These are phyloP conservation scores for Tortrix viridana DNA, from an alignment of 2,888 invertebrate species.

Conservation along the genomic window DNA sequence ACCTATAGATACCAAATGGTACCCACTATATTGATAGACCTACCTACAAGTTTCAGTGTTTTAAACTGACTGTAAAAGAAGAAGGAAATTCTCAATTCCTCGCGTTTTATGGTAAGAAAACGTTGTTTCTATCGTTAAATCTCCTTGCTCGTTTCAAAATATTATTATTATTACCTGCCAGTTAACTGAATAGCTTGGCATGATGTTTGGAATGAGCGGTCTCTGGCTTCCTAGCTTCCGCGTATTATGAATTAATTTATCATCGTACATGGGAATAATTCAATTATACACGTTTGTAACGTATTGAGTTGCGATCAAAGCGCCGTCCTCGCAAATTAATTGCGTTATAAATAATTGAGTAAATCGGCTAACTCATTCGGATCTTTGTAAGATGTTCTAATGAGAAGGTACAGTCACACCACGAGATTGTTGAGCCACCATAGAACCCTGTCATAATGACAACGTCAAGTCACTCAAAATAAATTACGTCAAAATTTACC, in stretches of 20 bases:
- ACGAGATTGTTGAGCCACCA: too few relatives aligned
- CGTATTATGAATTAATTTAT: conserved; percentile 42
- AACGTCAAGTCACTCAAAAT: too few relatives aligned
- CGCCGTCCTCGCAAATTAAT: conserved; percentile 24
- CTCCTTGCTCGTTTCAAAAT: neutral
- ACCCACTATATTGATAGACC: too few relatives aligned
- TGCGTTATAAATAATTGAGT: conserved; percentile 25
- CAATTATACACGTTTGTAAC: conserved; percentile 39
- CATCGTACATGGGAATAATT: conserved; percentile 36
- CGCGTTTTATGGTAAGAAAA: too few relatives aligned
- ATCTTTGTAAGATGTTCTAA: neutral
- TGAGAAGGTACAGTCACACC: neutral
- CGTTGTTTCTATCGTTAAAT: neutral
- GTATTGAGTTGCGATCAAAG: conserved; percentile 34
- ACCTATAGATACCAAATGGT: too few relatives aligned
- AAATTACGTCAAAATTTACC: too few relatives aligned
- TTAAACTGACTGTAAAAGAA: too few relatives aligned
- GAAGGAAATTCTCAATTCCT: too few relatives aligned
- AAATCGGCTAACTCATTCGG: conserved; percentile 8
- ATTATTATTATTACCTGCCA: neutral
- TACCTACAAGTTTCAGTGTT: too few relatives aligned
- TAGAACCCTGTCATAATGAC: too few relatives aligned
- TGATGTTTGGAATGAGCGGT: conserved; percentile 34
- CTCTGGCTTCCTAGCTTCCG: conserved; percentile 39
- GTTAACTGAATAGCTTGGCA: neutral